phyloP scores from a whole-genome alignment of 2,797 vertebrate species.

The Leuciscus waleckii region DNA sequence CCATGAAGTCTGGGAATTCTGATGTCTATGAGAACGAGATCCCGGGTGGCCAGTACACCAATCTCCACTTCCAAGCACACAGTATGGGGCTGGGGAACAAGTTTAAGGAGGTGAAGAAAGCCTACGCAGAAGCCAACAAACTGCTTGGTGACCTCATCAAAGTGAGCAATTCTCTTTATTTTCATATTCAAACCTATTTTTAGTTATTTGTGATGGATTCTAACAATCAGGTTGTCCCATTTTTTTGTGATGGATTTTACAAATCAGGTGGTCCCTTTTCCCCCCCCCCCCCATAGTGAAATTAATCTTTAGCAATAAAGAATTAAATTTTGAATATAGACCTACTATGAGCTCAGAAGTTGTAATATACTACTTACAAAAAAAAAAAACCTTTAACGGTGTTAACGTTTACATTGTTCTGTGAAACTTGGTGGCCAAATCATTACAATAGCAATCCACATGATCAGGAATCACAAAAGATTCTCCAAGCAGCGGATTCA shows the following conservation, averaged over 20 bases:
- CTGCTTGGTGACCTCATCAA: slow-evolving; percentile 96
- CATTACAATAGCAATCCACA: not conserved
- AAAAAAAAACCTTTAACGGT: not conserved
- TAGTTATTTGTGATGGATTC: not conserved
- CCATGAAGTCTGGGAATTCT: slow-evolving; percentile 96
- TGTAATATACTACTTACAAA: no score
- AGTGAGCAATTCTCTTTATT: slow-evolving; percentile 74
- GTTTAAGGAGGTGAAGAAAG: slow-evolving; percentile 97
- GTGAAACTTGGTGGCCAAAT: not conserved
- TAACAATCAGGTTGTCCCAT: not conserved
- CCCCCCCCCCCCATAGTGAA: not conserved
- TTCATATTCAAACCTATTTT: not conserved
- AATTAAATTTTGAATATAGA: no score
- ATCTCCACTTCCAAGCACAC: slow-evolving; percentile 95
- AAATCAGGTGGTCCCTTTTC: not conserved
- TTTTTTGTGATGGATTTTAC: no score
- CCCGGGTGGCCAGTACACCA: slow-evolving; percentile 96
- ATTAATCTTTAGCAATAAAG: not conserved
- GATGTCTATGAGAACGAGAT: slow-evolving; percentile 98
- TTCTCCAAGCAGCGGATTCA: not conserved
- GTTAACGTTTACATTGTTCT: not conserved
- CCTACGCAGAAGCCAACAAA: slow-evolving; percentile 94
- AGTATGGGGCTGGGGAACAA: slow-evolving; percentile 97
- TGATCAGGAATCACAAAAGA: not conserved
- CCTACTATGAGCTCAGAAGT: no score